Evolutionary conservation across 2,113 vertebrate species (phyloP).

Genomic region (Thinocorus orbignyianus): DNA sequence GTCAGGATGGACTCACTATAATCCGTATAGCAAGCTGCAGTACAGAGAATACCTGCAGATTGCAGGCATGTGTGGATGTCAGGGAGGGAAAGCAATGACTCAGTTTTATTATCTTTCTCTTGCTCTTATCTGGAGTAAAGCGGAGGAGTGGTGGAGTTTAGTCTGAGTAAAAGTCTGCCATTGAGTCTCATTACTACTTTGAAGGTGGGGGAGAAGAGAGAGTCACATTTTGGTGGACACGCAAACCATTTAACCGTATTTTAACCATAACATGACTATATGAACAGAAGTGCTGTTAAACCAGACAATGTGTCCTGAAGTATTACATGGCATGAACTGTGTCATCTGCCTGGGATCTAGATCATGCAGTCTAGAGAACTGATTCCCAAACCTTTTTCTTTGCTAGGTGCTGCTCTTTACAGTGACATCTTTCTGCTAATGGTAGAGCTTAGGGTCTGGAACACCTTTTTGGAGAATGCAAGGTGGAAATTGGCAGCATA

Average conservation of each 20-base stretch:
- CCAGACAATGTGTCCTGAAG: background rate
- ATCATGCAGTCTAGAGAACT: background rate
- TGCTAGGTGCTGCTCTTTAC: background rate
- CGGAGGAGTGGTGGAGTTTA: background rate
- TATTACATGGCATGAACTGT: background rate
- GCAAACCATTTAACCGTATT: background rate
- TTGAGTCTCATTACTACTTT: background rate
- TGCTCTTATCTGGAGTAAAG: background rate
- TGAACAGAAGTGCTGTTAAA: background rate
- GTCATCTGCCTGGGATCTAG: background rate
- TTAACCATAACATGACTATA: background rate
- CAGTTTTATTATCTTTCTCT: conserved; percentile 6
- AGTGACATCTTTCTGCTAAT: background rate
- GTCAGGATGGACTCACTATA: background rate
- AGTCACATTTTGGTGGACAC: background rate
- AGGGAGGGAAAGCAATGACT: background rate
- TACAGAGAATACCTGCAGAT: background rate
- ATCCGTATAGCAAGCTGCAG: background rate
- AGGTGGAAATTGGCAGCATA: background rate
- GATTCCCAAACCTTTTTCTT: background rate
- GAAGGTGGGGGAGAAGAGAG: background rate
- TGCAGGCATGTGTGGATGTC: background rate
- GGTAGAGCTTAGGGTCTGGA: background rate
- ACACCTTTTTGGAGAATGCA: background rate
- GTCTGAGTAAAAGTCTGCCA: background rate